Conservation (phyloP, 2,888 invertebrate species). For the Synergus gifuensis region DNA sequence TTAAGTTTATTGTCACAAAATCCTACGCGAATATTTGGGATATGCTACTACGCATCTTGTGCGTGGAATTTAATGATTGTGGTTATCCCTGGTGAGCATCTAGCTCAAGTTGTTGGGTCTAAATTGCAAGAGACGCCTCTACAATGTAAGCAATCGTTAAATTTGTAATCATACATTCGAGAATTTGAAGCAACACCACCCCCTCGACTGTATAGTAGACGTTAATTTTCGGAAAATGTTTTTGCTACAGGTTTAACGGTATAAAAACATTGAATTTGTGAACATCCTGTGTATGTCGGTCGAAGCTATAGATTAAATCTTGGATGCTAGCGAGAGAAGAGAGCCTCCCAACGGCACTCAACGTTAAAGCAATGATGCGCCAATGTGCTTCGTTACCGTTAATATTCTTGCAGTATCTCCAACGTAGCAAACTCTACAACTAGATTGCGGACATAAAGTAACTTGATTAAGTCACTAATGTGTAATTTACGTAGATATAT, state of each 20-base stretch:
- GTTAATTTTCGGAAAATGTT: conserved; percentile 14
- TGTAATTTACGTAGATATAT: neutral
- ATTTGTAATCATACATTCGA: conserved; percentile 43
- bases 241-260: neutral
- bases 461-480: conserved; percentile 22
- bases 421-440: neutral
- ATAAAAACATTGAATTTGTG: conserved; percentile 20
- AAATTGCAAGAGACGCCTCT: conserved; percentile 47
- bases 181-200: conserved; percentile 7
- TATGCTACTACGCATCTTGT: conserved; percentile 17
- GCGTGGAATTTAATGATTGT: conserved; percentile 13
- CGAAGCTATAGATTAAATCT: conserved; percentile 11
- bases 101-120: conserved; percentile 41
- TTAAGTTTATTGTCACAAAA: neutral
- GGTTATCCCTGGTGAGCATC: conserved; percentile 21
- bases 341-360: conserved; percentile 22
- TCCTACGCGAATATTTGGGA: neutral
- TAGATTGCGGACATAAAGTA: conserved; percentile 24
- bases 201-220: neutral
- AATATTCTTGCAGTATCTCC: conserved; percentile 17
- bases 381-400: conserved; percentile 26
- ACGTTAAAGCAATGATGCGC: neutral
- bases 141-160: conserved; percentile 49
- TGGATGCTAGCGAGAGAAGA: conserved; percentile 2
- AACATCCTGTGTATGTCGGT: neutral